A percentile compares a stretch with the other conserved stretches of the same genome.
Conservation (phyloP, 1,140 invertebrate species). For the Harlomillsia oculata region DNA sequence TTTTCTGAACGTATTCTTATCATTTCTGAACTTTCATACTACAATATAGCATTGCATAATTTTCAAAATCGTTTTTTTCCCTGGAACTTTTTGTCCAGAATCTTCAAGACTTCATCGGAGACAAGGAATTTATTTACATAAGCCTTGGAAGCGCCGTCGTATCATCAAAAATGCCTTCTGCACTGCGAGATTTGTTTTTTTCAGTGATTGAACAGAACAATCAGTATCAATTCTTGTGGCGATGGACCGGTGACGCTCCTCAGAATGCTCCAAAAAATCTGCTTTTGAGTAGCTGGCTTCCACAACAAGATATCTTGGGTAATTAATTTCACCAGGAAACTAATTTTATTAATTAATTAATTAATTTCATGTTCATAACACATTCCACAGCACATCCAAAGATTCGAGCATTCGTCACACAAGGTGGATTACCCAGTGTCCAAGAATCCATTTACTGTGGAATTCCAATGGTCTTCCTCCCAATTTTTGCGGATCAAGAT, state of each 20-base stretch:
- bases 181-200: constrained; percentile 3
- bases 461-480: constrained; percentile 23
- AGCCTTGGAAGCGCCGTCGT: constrained; percentile 10
- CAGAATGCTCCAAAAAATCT: background rate
- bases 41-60: background rate
- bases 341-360: background rate
- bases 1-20: background rate
- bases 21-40: background rate
- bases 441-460: constrained; percentile 24
- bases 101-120: constrained; percentile 42
- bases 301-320: constrained; percentile 42
- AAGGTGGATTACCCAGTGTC: constrained; percentile 21
- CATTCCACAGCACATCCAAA: constrained; percentile 23
- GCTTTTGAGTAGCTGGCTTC: background rate
- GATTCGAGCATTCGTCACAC: constrained; percentile 20
- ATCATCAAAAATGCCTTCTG: background rate
- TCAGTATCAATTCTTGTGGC: constrained; percentile 34
- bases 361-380: background rate
- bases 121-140: constrained; percentile 14
- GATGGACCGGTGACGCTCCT: background rate
- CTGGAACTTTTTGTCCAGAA: constrained; percentile 17
- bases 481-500: constrained; percentile 25
- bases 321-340: background rate
- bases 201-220: background rate
- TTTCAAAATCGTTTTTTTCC: background rate